Percentiles rank a stretch among this genome's conserved stretches.
These are phyloP conservation scores for Megaceryle alcyon DNA, from an alignment of 2,797 vertebrate species.

Conservation along the genomic window DNA sequence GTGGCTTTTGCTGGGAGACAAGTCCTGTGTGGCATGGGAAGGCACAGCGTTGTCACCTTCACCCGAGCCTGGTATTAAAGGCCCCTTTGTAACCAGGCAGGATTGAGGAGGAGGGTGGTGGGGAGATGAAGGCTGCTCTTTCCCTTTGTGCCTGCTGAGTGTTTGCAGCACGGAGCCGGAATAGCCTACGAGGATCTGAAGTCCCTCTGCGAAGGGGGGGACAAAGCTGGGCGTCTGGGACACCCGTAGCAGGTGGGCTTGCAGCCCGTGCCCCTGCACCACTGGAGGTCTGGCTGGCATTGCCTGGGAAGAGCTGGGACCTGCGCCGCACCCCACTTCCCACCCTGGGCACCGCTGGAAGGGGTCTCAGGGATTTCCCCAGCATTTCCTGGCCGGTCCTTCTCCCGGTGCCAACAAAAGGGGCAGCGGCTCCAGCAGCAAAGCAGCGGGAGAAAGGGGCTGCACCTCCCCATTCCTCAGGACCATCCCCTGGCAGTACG, in stretches of 20 bases:
- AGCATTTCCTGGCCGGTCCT: background rate
- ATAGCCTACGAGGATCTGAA: background rate
- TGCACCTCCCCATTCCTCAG: background rate
- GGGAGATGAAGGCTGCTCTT: background rate
- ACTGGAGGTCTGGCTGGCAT: background rate
- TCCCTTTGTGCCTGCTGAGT: background rate
- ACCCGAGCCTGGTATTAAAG: conserved; percentile 31
- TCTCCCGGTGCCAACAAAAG: background rate
- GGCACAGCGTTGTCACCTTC: conserved; percentile 5
- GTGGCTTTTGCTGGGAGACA: conserved; percentile 64
- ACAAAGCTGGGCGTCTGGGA: background rate
- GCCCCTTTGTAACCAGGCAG: background rate
- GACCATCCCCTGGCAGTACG: background rate
- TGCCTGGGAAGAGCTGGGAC: background rate
- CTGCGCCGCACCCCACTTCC: background rate
- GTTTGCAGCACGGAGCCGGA: background rate
- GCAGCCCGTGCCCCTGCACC: background rate
- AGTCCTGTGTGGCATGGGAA: conserved; percentile 41
- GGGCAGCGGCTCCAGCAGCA: background rate
- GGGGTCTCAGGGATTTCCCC: fast-evolving
- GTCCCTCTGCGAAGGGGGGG: background rate
- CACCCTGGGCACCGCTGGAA: background rate
- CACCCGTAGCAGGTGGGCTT: background rate
- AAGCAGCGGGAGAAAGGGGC: background rate
- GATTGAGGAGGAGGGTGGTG: background rate